Evolutionary conservation across 2,113 vertebrate genomes (phyloP).

Genomic region (Oreochromis spilurus): DNA sequence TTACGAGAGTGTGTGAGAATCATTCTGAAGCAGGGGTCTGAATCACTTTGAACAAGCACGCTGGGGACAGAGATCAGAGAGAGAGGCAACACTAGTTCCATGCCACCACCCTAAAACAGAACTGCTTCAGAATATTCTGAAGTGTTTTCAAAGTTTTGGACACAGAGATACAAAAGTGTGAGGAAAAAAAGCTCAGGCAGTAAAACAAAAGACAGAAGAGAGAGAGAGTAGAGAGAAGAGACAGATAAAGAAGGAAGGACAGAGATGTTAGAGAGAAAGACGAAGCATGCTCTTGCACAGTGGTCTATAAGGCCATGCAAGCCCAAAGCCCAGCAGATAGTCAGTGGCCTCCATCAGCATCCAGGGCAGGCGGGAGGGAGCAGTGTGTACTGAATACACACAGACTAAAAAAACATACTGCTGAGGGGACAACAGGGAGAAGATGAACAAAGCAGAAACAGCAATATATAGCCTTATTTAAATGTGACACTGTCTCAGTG

Average conservation of each 20-base stretch:
- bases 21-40: slow-evolving; percentile 92
- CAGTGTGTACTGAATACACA: slow-evolving; percentile 37
- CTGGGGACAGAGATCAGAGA: slow-evolving; percentile 89
- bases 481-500: neutral
- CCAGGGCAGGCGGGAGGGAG: slow-evolving; percentile 36
- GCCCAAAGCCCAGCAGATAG: slow-evolving; percentile 58
- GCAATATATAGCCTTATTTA: slow-evolving; percentile 24
- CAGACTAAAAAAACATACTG: slow-evolving; percentile 48
- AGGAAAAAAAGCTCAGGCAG: slow-evolving; percentile 88
- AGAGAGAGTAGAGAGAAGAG: neutral
- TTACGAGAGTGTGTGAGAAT: slow-evolving; percentile 55
- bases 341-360: slow-evolving; percentile 52
- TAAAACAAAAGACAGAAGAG: slow-evolving; percentile 45
- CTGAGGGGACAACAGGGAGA: slow-evolving; percentile 52
- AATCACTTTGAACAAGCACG: slow-evolving; percentile 78
- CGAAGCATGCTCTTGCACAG: slow-evolving; percentile 55
- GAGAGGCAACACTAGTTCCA: slow-evolving; percentile 99
- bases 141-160: slow-evolving; percentile 79
- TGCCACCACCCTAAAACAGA: slow-evolving; percentile 99
- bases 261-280: slow-evolving; percentile 34
- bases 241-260: neutral
- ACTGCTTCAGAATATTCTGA: slow-evolving; percentile 99
- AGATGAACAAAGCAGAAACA: slow-evolving; percentile 51
- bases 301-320: slow-evolving; percentile 69
- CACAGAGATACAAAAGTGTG: slow-evolving; percentile 62